Evolutionary conservation across 2,888 invertebrate species (phyloP).

Genomic region (Sclerodermus sp.): DNA sequence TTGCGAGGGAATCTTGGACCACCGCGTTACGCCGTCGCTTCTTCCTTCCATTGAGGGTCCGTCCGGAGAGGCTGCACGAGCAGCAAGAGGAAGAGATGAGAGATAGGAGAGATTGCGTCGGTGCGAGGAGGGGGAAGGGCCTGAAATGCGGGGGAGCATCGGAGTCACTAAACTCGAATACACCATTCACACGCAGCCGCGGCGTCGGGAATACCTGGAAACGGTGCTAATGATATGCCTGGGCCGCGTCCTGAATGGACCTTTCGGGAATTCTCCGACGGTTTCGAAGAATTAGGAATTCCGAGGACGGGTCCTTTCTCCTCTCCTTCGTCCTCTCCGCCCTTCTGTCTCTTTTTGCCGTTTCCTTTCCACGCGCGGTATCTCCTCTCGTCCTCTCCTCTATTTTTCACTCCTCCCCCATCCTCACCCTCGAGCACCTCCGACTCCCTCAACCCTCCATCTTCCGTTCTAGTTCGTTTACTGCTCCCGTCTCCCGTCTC

Average conservation of each 20-base stretch:
- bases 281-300: conserved; percentile 58
- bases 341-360: not conserved
- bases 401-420: no score
- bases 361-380: no score
- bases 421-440: no score
- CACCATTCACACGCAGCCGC: conserved; percentile 47
- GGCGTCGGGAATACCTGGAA: conserved; percentile 45
- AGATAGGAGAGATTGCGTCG: conserved; percentile 12
- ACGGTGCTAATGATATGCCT: conserved; percentile 56
- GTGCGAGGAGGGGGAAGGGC: conserved; percentile 5
- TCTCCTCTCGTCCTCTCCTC: no score
- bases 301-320: conserved; percentile 45
- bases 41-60: no score
- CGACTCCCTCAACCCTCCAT: not conserved
- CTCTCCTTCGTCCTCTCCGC: not conserved
- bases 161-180: conserved; percentile 37
- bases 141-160: not conserved
- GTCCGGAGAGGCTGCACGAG: conserved; percentile 3
- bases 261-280: conserved; percentile 58
- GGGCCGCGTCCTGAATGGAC: conserved; percentile 50
- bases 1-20: no score
- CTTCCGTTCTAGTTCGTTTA: not conserved
- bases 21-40: no score
- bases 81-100: conserved; percentile 8
- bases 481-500: not conserved